A percentile compares a stretch with the other conserved stretches of the same genome.
Conservation (phyloP, 2,888 invertebrate species). For the Chirona hameri region DNA sequence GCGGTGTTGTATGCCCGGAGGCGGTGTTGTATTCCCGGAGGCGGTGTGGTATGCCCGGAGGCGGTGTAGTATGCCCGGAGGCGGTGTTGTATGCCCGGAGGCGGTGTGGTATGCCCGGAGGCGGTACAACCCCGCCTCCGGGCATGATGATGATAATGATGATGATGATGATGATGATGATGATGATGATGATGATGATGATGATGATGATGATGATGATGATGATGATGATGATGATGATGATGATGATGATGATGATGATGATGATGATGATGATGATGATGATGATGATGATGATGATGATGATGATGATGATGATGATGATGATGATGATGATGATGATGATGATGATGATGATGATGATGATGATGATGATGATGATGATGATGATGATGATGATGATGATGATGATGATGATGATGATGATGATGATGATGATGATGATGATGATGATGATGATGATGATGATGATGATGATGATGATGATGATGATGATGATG, state of each 20-base stretch:
- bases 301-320: constrained; percentile 22
- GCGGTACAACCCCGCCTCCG: no score
- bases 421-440: constrained; percentile 12
- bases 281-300: constrained; percentile 22
- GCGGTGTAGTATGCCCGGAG: no score
- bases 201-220: constrained; percentile 22
- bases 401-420: constrained; percentile 22
- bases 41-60: no score
- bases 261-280: constrained; percentile 11
- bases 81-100: no score
- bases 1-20: no score
- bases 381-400: constrained; percentile 22
- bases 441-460: constrained; percentile 22
- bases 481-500: constrained; percentile 12
- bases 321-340: constrained; percentile 22
- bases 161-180: constrained; percentile 22
- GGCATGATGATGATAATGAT: no score
- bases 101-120: no score
- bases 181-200: constrained; percentile 22
- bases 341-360: constrained; percentile 22
- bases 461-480: constrained; percentile 22
- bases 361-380: constrained; percentile 12
- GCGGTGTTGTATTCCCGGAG: no score
- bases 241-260: constrained; percentile 22
- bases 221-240: constrained; percentile 8